Percentiles rank a stretch among this genome's conserved stretches.
These are phyloP conservation scores for Mus caroli DNA, from an alignment of 2,797 vertebrate species.

Conservation along the genomic window DNA sequence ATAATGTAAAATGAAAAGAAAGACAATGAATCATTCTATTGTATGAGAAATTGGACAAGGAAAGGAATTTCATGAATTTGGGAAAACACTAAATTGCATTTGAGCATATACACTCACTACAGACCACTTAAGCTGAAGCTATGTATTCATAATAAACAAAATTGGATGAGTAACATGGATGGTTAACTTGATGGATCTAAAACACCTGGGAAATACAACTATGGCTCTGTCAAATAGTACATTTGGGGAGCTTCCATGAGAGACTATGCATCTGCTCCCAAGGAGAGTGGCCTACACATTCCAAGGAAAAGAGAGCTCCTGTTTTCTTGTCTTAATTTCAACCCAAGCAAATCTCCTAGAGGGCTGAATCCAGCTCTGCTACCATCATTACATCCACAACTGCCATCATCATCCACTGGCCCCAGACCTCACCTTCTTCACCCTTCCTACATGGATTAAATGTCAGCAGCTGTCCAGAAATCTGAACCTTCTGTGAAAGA, in stretches of 20 bases:
- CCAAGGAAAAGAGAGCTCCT: neutral
- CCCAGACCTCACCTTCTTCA: neutral
- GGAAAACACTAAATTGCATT: neutral
- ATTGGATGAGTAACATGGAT: neutral
- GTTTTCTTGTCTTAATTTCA: neutral
- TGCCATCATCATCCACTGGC: too few species aligned
- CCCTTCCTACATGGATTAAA: neutral
- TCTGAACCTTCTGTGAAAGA: too few species aligned
- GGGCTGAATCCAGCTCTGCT: neutral
- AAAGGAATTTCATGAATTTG: neutral
- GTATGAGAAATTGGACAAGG: neutral
- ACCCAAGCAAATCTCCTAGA: neutral
- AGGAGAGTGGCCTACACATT: neutral
- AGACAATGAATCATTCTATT: neutral
- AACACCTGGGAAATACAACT: neutral
- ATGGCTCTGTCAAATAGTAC: too few species aligned
- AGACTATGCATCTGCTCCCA: neutral
- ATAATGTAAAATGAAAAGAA: neutral
- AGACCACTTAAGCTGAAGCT: neutral
- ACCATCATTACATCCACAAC: accelerated
- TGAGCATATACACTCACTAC: too few species aligned
- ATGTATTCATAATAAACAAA: neutral
- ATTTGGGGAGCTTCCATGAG: neutral
- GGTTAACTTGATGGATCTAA: neutral
- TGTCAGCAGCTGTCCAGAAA: neutral